These are phyloP conservation scores for Amphiprion percula DNA, from an alignment of 2,113 vertebrate species.

Conservation along the genomic window DNA sequence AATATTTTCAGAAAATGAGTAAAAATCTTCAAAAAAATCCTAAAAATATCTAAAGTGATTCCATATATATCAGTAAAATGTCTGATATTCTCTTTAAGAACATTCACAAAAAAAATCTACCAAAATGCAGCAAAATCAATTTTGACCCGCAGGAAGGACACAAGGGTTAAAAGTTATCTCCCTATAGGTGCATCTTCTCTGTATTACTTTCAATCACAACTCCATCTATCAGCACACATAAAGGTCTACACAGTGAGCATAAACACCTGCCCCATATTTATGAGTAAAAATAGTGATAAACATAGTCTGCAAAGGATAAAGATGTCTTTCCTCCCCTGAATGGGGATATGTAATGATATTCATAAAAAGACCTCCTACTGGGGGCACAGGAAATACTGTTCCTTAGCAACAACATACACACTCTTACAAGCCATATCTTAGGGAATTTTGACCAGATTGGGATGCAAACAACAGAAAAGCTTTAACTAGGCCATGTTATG, in stretches of 20 bases:
- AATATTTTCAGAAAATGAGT: no score
- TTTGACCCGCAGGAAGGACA: no score
- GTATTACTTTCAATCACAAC: slow-evolving; percentile 29
- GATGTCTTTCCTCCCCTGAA: slow-evolving; percentile 72
- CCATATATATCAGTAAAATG: no score
- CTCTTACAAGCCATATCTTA: slow-evolving; percentile 78
- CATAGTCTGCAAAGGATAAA: slow-evolving; percentile 65
- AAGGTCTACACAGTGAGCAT: slow-evolving; percentile 22
- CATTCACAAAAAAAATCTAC: no score
- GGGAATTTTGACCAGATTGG: slow-evolving; percentile 82
- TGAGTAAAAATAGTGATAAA: slow-evolving; percentile 61
- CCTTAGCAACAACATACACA: slow-evolving; percentile 84
- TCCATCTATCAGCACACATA: slow-evolving; percentile 25
- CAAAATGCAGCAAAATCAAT: no score
- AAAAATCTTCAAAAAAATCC: no score
- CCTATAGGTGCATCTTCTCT: not conserved
- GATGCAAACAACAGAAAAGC: slow-evolving; percentile 79
- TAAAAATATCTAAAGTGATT: no score
- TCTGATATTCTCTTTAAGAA: no score
- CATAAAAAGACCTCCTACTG: slow-evolving; percentile 82
- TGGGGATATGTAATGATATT: slow-evolving; percentile 81
- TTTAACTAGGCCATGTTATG: slow-evolving; percentile 80
- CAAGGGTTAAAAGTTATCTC: not conserved
- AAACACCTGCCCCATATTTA: slow-evolving; percentile 29
- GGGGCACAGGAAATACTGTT: slow-evolving; percentile 77